Evolutionary conservation across 2,888 invertebrate species (phyloP).

Genomic region (Scaptodrosophila latifasciaeformis): DNA sequence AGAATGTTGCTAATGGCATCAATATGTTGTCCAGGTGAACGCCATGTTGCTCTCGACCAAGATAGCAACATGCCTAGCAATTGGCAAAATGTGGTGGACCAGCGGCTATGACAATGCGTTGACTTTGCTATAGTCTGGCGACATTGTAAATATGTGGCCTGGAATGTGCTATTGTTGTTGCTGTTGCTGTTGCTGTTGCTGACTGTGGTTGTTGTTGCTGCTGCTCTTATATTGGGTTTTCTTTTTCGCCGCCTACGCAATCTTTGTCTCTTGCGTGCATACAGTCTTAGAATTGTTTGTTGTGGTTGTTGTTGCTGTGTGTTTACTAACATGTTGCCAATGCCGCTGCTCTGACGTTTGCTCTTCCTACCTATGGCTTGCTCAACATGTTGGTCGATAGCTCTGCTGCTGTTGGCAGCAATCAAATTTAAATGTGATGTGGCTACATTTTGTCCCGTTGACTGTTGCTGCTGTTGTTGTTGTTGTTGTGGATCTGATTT

Average conservation of each 20-base stretch:
- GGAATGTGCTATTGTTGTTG: conserved; percentile 8
- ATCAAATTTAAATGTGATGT: not conserved
- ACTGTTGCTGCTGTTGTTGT: conserved; percentile 19
- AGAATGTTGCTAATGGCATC: conserved; percentile 28
- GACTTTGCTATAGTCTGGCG: conserved; percentile 9
- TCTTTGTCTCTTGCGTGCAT: conserved; percentile 68
- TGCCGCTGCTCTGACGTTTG: conserved; percentile 35
- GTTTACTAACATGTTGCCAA: conserved; percentile 26
- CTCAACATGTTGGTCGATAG: not conserved
- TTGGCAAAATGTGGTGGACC: conserved; percentile 31
- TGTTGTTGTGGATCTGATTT: conserved; percentile 11
- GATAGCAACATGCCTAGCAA: conserved; percentile 46
- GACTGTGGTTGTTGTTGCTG: conserved; percentile 19
- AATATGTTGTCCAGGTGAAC: not conserved
- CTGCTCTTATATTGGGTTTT: conserved; percentile 46
- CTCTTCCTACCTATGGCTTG: conserved; percentile 3
- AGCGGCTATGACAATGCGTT: conserved; percentile 29
- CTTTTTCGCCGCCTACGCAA: conserved; percentile 70
- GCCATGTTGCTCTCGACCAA: conserved; percentile 8
- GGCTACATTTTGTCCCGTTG: not conserved
- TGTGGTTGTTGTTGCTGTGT: conserved; percentile 32
- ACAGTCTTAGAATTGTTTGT: conserved; percentile 70
- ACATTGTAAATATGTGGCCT: conserved; percentile 4
- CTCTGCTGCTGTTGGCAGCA: conserved; percentile 6
- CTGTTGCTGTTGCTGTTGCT: conserved; percentile 30